Evolutionary conservation across 2,113 vertebrate genomes (phyloP), one percentile per base, ranked within the genome.

Genomic region (Hydrolagus affinis): DNA sequence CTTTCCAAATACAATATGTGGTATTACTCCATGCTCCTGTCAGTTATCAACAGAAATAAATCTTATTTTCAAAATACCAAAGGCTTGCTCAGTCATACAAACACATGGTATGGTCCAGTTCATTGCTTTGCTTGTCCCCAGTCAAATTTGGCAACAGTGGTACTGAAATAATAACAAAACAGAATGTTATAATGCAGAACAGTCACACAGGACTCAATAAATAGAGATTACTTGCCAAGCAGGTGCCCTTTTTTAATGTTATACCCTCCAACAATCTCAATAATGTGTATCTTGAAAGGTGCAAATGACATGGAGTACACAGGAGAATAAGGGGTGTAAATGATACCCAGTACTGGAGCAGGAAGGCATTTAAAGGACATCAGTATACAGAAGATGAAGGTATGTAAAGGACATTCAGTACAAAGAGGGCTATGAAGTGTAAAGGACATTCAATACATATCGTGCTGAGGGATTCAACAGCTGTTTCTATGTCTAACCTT

Each of bases 361-460:
- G 19, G 62, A 19, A 80, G 23, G 1, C 25, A 25, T 8, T 44
- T 32, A 74, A 80, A 83, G n/a, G 21, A 14, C 56, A 77, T 25
- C 25, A 72, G 12, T 60, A 57, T 57, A 77, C n/a, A 60, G 11
- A 77, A n/a, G 11, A 60, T 11, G 59, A 77, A 77, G 57, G 4
- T 60, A n/a, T 28, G 15, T 77, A 60, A 60, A 77, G 21, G 21
- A 60, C 75, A 10, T 23, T 12, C 11, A 77, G 11, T 59, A 60
- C 57, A 60, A 59, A n/a, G 11, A 60, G 12, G 75, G n/a, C n/a
- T 83, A 14, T 66, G 25, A 8, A 30, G 14, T 64, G 59, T 19
- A 83, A 80, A 83, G 77, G 23, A 28, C 25, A 66, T 83, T 83
- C 28, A 66, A 66, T 83, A 30, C 60, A 83, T 66, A 83, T 64